phyloP scores from a whole-genome alignment of 1,140 invertebrate species.

The Ectropis grisescens region DNA sequence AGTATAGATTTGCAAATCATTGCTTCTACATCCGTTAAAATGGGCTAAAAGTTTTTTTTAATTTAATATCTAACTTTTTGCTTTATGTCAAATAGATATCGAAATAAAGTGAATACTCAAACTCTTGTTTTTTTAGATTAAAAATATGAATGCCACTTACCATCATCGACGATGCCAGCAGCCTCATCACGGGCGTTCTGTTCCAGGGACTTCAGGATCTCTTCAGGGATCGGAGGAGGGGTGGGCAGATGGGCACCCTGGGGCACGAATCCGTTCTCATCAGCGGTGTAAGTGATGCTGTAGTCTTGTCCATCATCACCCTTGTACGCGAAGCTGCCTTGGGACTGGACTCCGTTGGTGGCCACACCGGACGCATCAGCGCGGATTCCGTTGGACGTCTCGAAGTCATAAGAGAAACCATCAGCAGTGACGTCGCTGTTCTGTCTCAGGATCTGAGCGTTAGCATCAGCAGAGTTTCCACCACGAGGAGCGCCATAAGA shows the following conservation, averaged over 20 bases:
- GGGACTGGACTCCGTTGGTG: slow-evolving; percentile 51
- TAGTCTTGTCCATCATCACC: slow-evolving; percentile 80
- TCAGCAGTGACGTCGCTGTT: slow-evolving; percentile 59
- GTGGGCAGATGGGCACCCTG: slow-evolving; percentile 83
- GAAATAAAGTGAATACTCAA: no score
- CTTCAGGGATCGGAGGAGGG: slow-evolving; percentile 80
- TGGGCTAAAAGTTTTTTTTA: no score
- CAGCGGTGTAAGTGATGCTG: slow-evolving; percentile 81
- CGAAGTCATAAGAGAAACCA: slow-evolving; percentile 58
- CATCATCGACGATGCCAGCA: slow-evolving; percentile 58
- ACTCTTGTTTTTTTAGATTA: no score
- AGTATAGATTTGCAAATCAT: no score
- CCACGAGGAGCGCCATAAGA: slow-evolving; percentile 5
- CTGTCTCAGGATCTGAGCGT: slow-evolving; percentile 47
- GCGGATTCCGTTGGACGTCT: slow-evolving; percentile 57
- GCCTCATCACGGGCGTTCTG: slow-evolving; percentile 62
- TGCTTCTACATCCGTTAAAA: no score
- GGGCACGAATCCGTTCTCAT: slow-evolving; percentile 84
- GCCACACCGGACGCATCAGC: slow-evolving; percentile 53
- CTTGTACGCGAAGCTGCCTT: slow-evolving; percentile 56
- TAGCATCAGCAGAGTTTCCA: slow-evolving; percentile 34
- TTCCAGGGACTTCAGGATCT: slow-evolving; percentile 58
- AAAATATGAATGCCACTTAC: slow-evolving; percentile 44
- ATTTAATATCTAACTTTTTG: no score
- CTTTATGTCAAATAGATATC: no score